Conservation (phyloP, 2,888 invertebrate genomes). For the Euclidia mi region DNA sequence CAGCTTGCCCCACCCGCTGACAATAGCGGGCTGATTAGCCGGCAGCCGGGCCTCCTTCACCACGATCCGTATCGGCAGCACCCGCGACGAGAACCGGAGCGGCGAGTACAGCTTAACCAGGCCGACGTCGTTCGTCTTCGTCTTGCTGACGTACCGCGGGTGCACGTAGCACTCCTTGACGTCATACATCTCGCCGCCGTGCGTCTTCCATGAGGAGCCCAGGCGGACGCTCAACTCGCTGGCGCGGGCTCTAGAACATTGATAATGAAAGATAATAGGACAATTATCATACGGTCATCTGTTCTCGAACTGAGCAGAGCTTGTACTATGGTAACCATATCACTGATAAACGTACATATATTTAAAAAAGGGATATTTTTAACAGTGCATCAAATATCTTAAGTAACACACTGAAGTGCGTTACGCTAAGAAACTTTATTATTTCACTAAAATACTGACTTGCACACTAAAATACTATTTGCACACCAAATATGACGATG, state of each 20-base stretch:
- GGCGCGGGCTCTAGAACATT: conserved; percentile 67
- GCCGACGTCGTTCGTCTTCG: conserved; percentile 84
- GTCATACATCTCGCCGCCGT: conserved; percentile 86
- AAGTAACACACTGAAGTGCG: no score
- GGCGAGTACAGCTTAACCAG: conserved; percentile 79
- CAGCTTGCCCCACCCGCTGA: conserved; percentile 86
- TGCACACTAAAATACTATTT: no score
- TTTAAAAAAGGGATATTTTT: no score
- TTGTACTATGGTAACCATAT: no score
- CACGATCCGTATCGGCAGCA: conserved; percentile 78
- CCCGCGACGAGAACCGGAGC: conserved; percentile 77
- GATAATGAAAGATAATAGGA: no score
- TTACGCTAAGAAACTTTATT: no score
- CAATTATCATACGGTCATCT: no score
- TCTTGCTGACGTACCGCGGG: conserved; percentile 80
- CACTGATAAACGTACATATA: no score
- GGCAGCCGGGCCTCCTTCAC: conserved; percentile 64
- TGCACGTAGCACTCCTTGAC: conserved; percentile 82
- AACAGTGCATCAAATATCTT: no score
- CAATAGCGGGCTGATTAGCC: conserved; percentile 74
- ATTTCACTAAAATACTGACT: no score
- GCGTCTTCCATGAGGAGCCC: conserved; percentile 86
- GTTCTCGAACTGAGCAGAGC: no score
- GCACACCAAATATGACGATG: no score
- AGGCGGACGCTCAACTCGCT: conserved; percentile 83